These are phyloP conservation scores for Ictidomys tridecemlineatus DNA, from an alignment of 2,113 vertebrate species.

Conservation along the genomic window DNA sequence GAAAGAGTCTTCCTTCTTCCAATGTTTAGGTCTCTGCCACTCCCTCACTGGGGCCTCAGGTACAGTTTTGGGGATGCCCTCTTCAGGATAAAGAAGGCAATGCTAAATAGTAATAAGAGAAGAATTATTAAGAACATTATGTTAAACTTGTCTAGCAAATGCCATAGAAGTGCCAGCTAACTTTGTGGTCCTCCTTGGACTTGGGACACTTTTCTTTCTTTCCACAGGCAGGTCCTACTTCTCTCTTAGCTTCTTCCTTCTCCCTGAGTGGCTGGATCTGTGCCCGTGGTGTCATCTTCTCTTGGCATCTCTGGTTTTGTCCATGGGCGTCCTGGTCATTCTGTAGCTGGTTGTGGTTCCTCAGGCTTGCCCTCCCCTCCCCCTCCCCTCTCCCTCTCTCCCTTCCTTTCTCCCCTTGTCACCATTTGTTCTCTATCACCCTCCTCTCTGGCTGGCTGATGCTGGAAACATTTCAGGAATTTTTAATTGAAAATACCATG, in stretches of 20 bases:
- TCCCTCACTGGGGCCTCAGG: neutral
- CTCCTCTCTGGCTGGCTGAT: constrained; percentile 86
- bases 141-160: neutral
- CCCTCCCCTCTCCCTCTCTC: constrained; percentile 60
- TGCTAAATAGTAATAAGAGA: neutral
- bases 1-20: constrained; percentile 64
- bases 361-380: neutral
- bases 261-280: fast-evolving
- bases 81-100: neutral
- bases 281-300: constrained; percentile 32
- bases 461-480: constrained; percentile 90
- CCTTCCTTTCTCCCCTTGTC: constrained; percentile 83
- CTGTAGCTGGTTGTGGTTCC: neutral
- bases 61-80: neutral
- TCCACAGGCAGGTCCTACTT: constrained; percentile 71
- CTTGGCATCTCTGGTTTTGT: constrained; percentile 44
- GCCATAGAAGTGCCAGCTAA: neutral
- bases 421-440: constrained; percentile 89
- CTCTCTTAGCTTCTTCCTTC: neutral
- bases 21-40: constrained; percentile 21
- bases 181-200: neutral
- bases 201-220: constrained; percentile 64
- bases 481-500: constrained; percentile 89
- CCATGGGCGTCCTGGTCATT: neutral
- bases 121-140: neutral